Evolutionary conservation across 2,888 invertebrate species (phyloP).

Genomic region (Spatulosminthurus flaviceps): DNA sequence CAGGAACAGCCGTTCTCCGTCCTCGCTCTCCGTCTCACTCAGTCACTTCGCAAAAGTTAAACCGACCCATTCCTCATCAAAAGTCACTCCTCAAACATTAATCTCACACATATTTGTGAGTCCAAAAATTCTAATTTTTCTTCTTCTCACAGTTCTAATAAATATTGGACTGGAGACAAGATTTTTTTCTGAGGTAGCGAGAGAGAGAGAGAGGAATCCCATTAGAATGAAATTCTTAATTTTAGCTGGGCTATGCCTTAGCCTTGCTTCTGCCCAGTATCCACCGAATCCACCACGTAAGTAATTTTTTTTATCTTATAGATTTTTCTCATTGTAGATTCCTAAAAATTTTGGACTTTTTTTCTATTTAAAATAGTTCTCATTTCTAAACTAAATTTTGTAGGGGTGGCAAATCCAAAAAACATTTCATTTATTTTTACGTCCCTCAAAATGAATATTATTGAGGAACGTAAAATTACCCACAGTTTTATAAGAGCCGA

Average conservation of each 20-base stretch:
- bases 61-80: no score
- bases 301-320: background rate
- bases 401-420: no score
- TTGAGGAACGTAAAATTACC: no score
- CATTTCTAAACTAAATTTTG: no score
- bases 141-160: no score
- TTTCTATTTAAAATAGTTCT: no score
- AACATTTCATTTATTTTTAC: no score
- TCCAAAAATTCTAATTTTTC: background rate
- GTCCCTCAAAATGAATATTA: no score
- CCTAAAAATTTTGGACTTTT: background rate
- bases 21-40: background rate
- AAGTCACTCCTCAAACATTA: no score
- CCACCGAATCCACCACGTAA: slow-evolving; percentile 35
- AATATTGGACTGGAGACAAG: no score
- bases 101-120: no score
- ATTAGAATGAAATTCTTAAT: background rate
- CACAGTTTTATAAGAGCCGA: no score
- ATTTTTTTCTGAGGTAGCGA: background rate
- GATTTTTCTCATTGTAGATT: background rate
- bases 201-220: background rate
- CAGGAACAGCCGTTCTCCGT: slow-evolving; percentile 53
- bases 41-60: background rate
- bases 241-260: background rate
- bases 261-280: slow-evolving; percentile 28